Evolutionary conservation across 37 sponge, comb jelly and placozoan genomes (phyloP).

Genomic region (Ephydatia muelleri): DNA sequence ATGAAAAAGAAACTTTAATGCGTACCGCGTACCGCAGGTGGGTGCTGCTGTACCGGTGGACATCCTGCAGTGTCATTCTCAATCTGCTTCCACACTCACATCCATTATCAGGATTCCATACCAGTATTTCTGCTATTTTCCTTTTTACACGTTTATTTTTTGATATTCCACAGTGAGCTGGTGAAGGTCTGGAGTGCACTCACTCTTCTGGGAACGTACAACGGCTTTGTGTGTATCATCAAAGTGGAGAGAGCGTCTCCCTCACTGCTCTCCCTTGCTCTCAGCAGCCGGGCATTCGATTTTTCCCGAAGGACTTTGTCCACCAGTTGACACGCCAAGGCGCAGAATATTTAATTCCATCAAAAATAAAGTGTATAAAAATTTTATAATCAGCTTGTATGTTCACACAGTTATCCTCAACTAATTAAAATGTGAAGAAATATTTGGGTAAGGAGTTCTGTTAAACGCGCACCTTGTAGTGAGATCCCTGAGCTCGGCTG

Average conservation of each 20-base stretch:
- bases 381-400: too few relatives aligned
- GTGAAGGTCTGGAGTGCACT: constrained; percentile 65
- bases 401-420: too few relatives aligned
- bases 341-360: too few relatives aligned
- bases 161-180: constrained; percentile 32
- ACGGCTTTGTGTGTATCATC: constrained; percentile 9
- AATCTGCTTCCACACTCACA: background rate
- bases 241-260: constrained; percentile 32
- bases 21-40: constrained; percentile 19
- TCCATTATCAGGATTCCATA: constrained; percentile 47
- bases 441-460: too few relatives aligned
- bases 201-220: constrained; percentile 53
- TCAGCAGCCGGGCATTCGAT: constrained; percentile 26
- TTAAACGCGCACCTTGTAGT: constrained; percentile 52
- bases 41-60: constrained; percentile 64
- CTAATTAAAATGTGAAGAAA: too few relatives aligned
- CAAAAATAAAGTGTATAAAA: too few relatives aligned
- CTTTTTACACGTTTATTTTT: background rate
- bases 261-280: constrained; percentile 37
- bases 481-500: constrained; percentile 69
- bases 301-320: background rate
- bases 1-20: background rate
- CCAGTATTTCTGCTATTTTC: constrained; percentile 12
- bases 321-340: too few relatives aligned
- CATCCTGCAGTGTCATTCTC: constrained; percentile 20